These are phyloP conservation scores for Rhagium mordax DNA, from an alignment of 2,888 invertebrate species.

Conservation along the genomic window DNA sequence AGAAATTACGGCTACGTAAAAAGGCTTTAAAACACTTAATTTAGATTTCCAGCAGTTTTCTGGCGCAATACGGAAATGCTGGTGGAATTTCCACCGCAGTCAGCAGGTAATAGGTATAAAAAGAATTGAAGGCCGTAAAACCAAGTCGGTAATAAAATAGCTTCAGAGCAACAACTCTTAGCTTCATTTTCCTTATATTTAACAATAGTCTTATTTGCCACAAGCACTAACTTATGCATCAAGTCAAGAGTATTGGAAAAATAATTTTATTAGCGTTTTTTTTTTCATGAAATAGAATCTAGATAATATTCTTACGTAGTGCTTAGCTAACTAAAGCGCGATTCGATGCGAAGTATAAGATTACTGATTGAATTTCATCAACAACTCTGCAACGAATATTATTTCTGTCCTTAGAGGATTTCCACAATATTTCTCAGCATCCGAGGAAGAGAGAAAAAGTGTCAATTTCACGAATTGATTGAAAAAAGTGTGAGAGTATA, in stretches of 20 bases:
- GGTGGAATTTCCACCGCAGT: neutral
- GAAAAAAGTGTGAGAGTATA: conserved; percentile 9
- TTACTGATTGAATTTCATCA: too few species aligned
- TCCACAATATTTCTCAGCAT: neutral
- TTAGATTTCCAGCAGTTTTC: neutral
- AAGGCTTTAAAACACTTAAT: neutral
- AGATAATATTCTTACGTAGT: too few species aligned
- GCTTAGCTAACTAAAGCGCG: too few species aligned
- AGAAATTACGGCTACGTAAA: too few species aligned
- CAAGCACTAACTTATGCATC: too few species aligned
- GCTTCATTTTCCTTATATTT: too few species aligned
- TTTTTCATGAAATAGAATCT: too few species aligned
- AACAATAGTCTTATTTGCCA: too few species aligned
- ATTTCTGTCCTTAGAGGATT: neutral
- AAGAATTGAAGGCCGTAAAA: neutral
- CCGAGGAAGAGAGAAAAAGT: neutral
- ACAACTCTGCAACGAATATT: neutral
- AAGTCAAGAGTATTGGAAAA: too few species aligned
- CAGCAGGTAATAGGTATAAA: neutral
- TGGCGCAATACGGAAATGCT: neutral
- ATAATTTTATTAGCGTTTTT: too few species aligned
- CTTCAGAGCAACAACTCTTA: neutral
- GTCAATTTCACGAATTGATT: conserved; percentile 15
- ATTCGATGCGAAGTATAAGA: too few species aligned
- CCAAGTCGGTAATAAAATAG: neutral